Percentiles rank a stretch among this genome's conserved stretches.
phyloP scores from a whole-genome alignment of 2,113 vertebrate species.

The Atlantisia rogersi region DNA sequence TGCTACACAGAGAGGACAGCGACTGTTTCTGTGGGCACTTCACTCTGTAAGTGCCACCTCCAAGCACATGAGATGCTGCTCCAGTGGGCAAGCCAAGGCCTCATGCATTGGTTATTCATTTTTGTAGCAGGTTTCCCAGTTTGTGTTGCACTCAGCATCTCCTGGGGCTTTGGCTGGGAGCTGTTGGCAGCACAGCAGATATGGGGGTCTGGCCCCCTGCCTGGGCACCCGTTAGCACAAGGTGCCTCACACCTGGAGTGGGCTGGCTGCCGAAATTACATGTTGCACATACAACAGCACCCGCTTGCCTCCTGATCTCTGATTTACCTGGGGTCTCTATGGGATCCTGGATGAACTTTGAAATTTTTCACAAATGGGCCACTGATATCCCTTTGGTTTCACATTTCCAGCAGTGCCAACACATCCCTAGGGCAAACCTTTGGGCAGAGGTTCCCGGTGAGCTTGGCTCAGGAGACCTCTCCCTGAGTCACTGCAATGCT shows the following conservation, averaged over 20 bases:
- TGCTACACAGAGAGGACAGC: neutral
- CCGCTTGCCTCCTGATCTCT: neutral
- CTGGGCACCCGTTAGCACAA: accelerated
- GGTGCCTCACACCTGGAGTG: accelerated
- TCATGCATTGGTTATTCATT: neutral
- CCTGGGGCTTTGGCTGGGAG: neutral
- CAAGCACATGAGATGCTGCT: neutral
- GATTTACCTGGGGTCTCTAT: neutral
- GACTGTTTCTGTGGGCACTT: neutral
- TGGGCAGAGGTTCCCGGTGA: neutral
- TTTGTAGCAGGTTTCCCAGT: neutral
- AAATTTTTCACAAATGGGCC: neutral
- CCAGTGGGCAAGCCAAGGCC: neutral
- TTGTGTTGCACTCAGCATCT: neutral
- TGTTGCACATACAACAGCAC: neutral
- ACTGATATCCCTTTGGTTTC: neutral
- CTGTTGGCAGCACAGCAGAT: accelerated
- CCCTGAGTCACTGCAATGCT: neutral
- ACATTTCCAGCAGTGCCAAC: neutral
- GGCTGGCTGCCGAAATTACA: neutral
- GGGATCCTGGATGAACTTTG: neutral
- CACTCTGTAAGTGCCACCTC: neutral
- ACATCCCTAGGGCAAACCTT: neutral
- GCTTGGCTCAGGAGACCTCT: neutral
- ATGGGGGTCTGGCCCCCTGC: neutral